A percentile compares a stretch with the other conserved stretches of the same genome.
phyloP scores from a whole-genome alignment of 2,113 vertebrate genomes.

The Thinocorus orbignyianus region DNA sequence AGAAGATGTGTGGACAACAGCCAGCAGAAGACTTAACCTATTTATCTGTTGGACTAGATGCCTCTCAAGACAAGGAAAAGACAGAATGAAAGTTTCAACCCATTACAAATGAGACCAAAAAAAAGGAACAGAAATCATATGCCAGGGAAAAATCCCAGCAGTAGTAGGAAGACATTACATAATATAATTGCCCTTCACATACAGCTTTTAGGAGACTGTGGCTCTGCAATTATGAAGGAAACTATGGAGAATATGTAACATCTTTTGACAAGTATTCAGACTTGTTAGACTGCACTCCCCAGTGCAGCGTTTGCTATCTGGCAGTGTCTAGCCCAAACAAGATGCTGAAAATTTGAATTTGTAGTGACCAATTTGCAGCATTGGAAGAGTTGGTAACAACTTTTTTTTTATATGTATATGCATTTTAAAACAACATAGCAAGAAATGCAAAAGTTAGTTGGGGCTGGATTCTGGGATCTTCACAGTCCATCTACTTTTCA shows the following conservation, averaged over 20 bases:
- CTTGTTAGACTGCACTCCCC: neutral
- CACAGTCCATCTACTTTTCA: neutral
- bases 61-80: neutral
- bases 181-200: neutral
- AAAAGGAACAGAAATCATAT: neutral
- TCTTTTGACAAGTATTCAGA: neutral
- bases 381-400: neutral
- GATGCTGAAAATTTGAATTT: neutral
- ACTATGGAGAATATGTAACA: neutral
- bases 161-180: neutral
- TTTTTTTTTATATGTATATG: neutral
- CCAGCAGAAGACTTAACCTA: neutral
- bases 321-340: neutral
- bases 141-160: neutral
- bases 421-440: neutral
- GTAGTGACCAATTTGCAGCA: neutral
- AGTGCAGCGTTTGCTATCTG: neutral
- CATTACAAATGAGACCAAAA: neutral
- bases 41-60: neutral
- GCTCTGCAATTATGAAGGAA: neutral
- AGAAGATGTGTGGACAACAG: neutral
- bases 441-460: neutral
- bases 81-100: neutral
- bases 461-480: neutral
- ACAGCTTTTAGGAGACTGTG: neutral